Evolutionary conservation across 1,140 invertebrate species (phyloP).

Genomic region (Scaptomyza graminum): DNA sequence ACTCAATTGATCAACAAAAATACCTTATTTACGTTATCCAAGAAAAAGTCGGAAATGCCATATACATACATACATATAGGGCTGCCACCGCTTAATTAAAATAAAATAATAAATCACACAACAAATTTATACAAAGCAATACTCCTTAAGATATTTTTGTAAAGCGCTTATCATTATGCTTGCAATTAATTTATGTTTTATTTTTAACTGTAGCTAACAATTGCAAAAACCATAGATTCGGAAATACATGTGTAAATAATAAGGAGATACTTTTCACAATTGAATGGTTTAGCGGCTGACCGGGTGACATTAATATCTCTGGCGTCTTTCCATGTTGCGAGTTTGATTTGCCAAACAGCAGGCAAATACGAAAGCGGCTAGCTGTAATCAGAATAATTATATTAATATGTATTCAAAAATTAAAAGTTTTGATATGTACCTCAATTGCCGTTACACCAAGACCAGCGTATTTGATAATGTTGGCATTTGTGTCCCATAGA

Average conservation of each 20-base stretch:
- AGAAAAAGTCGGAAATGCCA: too few species aligned
- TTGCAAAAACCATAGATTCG: not conserved
- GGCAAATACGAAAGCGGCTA: slow-evolving; percentile 78
- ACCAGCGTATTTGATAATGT: slow-evolving; percentile 86
- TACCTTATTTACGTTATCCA: too few species aligned
- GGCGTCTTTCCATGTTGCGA: slow-evolving; percentile 64
- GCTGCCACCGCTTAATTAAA: too few species aligned
- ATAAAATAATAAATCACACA: too few species aligned
- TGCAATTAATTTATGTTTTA: slow-evolving; percentile 11
- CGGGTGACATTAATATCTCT: slow-evolving; percentile 44
- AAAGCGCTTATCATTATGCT: too few species aligned
- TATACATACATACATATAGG: too few species aligned
- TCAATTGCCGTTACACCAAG: slow-evolving; percentile 88
- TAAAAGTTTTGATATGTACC: slow-evolving; percentile 81
- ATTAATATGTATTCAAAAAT: not conserved
- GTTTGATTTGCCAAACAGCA: slow-evolving; percentile 79
- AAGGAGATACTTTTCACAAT: slow-evolving; percentile 20
- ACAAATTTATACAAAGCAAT: too few species aligned
- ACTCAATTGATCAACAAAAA: too few species aligned
- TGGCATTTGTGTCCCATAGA: slow-evolving; percentile 84
- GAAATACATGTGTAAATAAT: not conserved
- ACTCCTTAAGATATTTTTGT: too few species aligned
- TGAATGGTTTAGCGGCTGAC: too few species aligned
- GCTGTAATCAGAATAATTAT: slow-evolving; percentile 30
- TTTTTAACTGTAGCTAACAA: not conserved